Conservation (phyloP, 2,888 invertebrate genomes). For the Tetragonisca angustula region DNA sequence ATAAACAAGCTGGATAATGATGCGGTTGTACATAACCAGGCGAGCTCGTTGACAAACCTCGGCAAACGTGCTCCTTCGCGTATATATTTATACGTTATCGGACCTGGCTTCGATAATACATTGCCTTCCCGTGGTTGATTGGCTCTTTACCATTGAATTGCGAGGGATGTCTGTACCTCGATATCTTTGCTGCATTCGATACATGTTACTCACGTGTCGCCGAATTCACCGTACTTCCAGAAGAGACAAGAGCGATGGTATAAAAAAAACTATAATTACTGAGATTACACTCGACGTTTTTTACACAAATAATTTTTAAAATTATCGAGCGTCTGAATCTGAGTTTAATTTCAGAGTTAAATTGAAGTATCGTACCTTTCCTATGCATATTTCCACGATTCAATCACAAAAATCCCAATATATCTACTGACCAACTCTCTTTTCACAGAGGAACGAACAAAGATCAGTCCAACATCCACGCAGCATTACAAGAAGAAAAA, state of each 20-base stretch:
- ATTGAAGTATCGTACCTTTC: too few species aligned
- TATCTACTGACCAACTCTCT: background rate
- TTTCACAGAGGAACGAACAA: background rate
- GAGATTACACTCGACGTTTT: background rate
- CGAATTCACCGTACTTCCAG: slow-evolving; percentile 13
- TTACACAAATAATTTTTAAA: background rate
- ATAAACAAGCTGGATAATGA: slow-evolving; percentile 52
- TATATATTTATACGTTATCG: slow-evolving; percentile 48
- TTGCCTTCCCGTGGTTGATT: slow-evolving; percentile 47
- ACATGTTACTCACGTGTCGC: slow-evolving; percentile 4
- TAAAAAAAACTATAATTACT: too few species aligned
- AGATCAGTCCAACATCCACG: background rate
- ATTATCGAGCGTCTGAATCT: too few species aligned
- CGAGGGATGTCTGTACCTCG: slow-evolving; percentile 10
- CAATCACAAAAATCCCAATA: too few species aligned
- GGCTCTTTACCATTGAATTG: slow-evolving; percentile 60
- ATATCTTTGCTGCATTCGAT: background rate
- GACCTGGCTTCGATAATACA: slow-evolving; percentile 49
- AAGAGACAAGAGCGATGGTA: background rate
- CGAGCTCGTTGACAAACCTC: slow-evolving; percentile 11
- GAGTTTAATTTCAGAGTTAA: too few species aligned
- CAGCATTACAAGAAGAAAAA: background rate
- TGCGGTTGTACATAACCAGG: slow-evolving; percentile 31
- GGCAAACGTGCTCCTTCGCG: slow-evolving; percentile 5
- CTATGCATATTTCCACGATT: too few species aligned